phyloP scores from a whole-genome alignment of 1,140 invertebrate genomes.

The Telenomus remus region DNA sequence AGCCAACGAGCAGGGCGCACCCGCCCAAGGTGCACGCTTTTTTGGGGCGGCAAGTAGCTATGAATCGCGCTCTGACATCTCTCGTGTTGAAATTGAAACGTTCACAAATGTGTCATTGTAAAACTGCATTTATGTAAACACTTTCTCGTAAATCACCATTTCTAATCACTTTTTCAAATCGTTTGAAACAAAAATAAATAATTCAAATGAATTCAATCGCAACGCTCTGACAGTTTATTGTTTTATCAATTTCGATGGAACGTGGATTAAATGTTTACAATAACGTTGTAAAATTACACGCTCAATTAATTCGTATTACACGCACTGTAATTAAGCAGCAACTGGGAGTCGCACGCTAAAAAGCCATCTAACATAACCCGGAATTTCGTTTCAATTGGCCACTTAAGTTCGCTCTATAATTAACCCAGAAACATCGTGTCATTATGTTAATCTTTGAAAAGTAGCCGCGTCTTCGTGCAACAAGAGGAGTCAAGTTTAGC shows the following conservation, averaged over 20 bases:
- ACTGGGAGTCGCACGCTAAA: conserved; percentile 2
- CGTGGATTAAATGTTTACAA: too few relatives aligned
- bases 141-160: background rate
- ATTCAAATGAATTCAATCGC: too few relatives aligned
- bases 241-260: too few relatives aligned
- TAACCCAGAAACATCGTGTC: conserved; percentile 31
- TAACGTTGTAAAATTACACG: too few relatives aligned
- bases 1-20: conserved; percentile 6
- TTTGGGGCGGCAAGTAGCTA: conserved; percentile 37
- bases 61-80: conserved; percentile 41
- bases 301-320: too few relatives aligned
- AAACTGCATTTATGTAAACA: conserved; percentile 5
- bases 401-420: conserved; percentile 24
- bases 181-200: too few relatives aligned
- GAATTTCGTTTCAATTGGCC: conserved; percentile 27
- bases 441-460: conserved; percentile 41
- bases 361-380: conserved; percentile 15
- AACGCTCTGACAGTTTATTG: too few relatives aligned
- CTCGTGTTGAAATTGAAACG: conserved; percentile 33
- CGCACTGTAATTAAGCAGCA: too few relatives aligned
- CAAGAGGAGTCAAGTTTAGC: conserved; percentile 11
- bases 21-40: conserved; percentile 16
- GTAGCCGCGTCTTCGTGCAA: conserved; percentile 9
- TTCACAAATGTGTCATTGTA: conserved; percentile 32
- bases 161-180: too few relatives aligned